phyloP scores from a whole-genome alignment of 2,888 invertebrate species.

The Nomada ferruginata region DNA sequence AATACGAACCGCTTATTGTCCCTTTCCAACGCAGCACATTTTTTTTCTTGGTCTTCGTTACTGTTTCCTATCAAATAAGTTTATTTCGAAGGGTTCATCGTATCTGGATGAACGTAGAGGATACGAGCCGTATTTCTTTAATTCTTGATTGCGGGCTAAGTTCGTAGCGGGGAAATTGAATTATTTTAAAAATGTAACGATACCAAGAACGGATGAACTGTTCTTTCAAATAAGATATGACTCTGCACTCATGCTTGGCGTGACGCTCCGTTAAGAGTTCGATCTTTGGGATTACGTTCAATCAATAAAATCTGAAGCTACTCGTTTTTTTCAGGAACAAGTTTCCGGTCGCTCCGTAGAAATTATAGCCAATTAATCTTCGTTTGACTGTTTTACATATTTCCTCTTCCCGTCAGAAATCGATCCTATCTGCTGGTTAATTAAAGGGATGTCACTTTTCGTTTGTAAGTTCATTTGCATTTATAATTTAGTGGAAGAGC shows the following conservation, averaged over 20 bases:
- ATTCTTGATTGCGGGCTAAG: slow-evolving; percentile 23
- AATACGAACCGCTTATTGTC: slow-evolving; percentile 37
- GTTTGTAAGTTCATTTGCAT: not conserved
- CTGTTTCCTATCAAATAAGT: not conserved
- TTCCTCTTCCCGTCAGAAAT: slow-evolving; percentile 5
- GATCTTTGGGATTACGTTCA: not conserved
- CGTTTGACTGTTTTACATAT: not conserved
- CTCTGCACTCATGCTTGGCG: not conserved
- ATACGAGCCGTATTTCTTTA: not conserved
- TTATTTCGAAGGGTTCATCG: not conserved
- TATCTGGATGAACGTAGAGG: not conserved
- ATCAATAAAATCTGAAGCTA: not conserved
- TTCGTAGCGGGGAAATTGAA: not conserved
- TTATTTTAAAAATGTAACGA: slow-evolving; percentile 19
- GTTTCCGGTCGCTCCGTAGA: not conserved
- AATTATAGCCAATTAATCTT: not conserved
- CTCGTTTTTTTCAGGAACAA: not conserved
- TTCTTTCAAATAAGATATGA: not conserved
- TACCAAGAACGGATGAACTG: not conserved
- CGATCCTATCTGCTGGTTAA: slow-evolving; percentile 58
- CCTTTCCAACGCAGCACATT: not conserved
- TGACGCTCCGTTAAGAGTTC: slow-evolving; percentile 24
- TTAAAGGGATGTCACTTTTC: slow-evolving; percentile 16
- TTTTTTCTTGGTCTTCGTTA: not conserved
- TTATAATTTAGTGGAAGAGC: not conserved